These are phyloP conservation scores for Empis stercorea DNA, from an alignment of 2,888 invertebrate genomes.

Conservation along the genomic window DNA sequence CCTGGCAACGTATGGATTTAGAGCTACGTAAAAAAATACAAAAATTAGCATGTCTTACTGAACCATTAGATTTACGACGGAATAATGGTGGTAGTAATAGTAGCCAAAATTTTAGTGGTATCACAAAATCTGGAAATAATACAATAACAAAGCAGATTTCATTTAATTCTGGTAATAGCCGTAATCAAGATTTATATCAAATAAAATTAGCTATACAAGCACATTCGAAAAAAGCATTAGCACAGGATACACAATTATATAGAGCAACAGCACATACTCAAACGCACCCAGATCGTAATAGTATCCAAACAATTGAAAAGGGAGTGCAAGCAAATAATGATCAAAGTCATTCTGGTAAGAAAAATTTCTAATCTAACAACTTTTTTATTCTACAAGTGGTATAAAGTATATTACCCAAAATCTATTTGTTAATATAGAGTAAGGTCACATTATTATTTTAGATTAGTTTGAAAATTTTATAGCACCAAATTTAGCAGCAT, in stretches of 20 bases:
- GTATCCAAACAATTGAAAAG: slow-evolving; percentile 26
- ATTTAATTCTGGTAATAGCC: slow-evolving; percentile 29
- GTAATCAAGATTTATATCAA: slow-evolving; percentile 36
- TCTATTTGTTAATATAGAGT: too few relatives aligned
- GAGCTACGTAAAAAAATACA: slow-evolving; percentile 50
- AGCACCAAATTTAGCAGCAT: too few relatives aligned
- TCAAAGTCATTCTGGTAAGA: slow-evolving; percentile 17
- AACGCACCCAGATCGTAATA: slow-evolving; percentile 21
- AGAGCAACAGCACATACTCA: slow-evolving; percentile 28
- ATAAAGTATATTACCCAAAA: too few relatives aligned
- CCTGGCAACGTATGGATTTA: slow-evolving; percentile 52
- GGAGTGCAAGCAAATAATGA: slow-evolving; percentile 31
- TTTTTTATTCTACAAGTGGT: too few relatives aligned
- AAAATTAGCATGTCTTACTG: slow-evolving; percentile 44
- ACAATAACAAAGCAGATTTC: slow-evolving; percentile 17
- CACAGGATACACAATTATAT: slow-evolving; percentile 30
- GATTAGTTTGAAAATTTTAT: too few relatives aligned
- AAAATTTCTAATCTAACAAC: not conserved
- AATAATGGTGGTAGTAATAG: slow-evolving; percentile 23
- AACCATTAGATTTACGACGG: slow-evolving; percentile 30
- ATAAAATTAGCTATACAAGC: slow-evolving; percentile 36
- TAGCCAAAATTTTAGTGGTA: slow-evolving; percentile 23
- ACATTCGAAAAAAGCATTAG: slow-evolving; percentile 31
- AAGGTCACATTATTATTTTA: too few relatives aligned
- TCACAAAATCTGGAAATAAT: too few relatives aligned